Evolutionary conservation across 2,113 vertebrate genomes (phyloP).

Genomic region (Eudyptes chrysolophus): DNA sequence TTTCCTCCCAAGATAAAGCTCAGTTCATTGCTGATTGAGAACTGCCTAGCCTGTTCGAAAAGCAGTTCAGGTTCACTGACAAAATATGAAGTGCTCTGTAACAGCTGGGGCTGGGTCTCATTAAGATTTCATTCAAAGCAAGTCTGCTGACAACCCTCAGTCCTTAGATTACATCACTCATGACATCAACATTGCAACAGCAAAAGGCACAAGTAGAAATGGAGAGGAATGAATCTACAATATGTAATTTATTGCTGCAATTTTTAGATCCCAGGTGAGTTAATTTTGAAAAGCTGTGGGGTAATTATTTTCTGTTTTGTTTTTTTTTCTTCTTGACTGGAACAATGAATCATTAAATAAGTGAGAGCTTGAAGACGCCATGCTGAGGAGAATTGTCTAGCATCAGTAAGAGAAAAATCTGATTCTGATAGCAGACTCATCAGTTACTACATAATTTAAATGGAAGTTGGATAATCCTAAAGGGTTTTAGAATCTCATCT

Average conservation of each 20-base stretch:
- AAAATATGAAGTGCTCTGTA: not conserved
- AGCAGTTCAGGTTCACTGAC: not conserved
- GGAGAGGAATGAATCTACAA: not conserved
- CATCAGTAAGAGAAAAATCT: conserved; percentile 55
- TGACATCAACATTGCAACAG: not conserved
- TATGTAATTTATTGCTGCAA: conserved; percentile 23
- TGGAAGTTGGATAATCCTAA: conserved; percentile 52
- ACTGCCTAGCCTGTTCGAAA: not conserved
- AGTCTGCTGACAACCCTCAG: not conserved
- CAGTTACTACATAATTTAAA: conserved; percentile 63
- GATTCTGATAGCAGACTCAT: conserved; percentile 51
- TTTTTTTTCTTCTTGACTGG: not conserved
- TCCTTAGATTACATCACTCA: not conserved
- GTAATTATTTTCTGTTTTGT: conserved; percentile 22
- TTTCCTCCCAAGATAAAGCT: not conserved
- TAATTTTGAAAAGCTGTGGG: conserved; percentile 21
- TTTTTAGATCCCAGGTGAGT: conserved; percentile 1
- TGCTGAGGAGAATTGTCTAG: conserved; percentile 36
- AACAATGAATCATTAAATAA: conserved; percentile 59
- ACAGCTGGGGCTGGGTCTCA: not conserved
- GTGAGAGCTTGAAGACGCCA: conserved; percentile 34
- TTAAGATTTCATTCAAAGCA: not conserved
- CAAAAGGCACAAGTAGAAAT: not conserved
- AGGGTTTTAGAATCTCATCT: conserved; percentile 58
- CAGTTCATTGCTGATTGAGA: not conserved